Percentiles rank a stretch among this genome's conserved stretches.
Conservation (phyloP, 2,113 vertebrate species). For the Macrotis lagotis region DNA sequence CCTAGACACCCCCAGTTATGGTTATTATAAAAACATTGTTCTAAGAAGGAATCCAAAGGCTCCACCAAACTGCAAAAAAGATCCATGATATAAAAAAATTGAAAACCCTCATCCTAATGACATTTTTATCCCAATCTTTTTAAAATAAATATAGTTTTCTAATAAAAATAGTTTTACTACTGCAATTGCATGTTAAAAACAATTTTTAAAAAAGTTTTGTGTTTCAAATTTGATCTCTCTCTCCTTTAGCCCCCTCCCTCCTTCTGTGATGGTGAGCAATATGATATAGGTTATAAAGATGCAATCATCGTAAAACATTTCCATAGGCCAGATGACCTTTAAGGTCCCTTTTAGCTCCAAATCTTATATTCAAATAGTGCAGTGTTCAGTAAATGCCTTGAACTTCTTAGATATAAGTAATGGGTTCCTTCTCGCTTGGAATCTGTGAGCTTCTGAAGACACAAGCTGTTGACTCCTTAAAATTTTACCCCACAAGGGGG, state of each 20-base stretch:
- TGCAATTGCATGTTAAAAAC: no score
- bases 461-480: not conserved
- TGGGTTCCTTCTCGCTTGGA: not conserved
- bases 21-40: not conserved
- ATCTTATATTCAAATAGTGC: not conserved
- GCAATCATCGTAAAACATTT: no score
- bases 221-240: no score
- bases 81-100: not conserved
- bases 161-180: no score
- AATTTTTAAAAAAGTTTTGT: no score
- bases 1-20: no score
- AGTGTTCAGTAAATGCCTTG: not conserved
- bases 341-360: not conserved
- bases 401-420: not conserved
- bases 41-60: not conserved
- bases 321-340: not conserved
- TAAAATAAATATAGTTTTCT: no score
- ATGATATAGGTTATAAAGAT: no score
- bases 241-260: no score
- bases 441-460: not conserved
- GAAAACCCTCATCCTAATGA: not conserved
- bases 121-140: no score
- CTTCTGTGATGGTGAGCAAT: no score
- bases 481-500: slow-evolving; percentile 54
- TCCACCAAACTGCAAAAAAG: not conserved